phyloP scores from a whole-genome alignment of 2,113 vertebrate species.

The Phalacrocorax carbo region DNA sequence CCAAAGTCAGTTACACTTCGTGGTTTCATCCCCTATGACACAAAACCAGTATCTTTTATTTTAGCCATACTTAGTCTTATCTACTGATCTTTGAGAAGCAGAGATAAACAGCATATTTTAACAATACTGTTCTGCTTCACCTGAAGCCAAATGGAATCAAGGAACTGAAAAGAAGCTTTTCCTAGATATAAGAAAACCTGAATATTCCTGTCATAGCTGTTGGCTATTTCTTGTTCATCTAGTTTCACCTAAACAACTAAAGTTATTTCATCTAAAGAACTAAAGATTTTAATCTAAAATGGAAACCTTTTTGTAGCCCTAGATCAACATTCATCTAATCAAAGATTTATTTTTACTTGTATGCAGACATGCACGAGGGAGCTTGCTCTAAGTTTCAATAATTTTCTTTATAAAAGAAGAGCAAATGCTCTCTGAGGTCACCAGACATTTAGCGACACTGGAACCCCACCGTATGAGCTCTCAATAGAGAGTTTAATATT shows the following conservation, averaged over 20 bases:
- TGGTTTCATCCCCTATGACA: background rate
- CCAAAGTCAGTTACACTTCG: background rate
- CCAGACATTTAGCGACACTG: background rate
- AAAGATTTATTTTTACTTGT: background rate
- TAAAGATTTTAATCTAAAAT: background rate
- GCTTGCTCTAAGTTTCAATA: background rate
- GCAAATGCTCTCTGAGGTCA: background rate
- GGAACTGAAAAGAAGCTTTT: background rate
- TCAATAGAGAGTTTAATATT: background rate
- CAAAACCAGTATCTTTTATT: background rate
- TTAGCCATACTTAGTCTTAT: background rate
- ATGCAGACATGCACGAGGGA: background rate
- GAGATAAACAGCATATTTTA: background rate
- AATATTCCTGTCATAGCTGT: background rate
- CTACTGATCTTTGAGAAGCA: background rate
- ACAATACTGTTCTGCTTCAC: background rate
- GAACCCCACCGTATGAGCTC: background rate
- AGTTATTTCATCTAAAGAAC: background rate
- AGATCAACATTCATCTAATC: background rate
- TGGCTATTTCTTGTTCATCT: background rate
- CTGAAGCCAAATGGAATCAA: background rate
- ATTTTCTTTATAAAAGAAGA: background rate
- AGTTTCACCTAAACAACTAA: background rate
- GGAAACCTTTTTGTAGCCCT: background rate
- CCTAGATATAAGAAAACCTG: background rate